Evolutionary conservation across 2,797 vertebrate genomes (phyloP).

Genomic region (Myotis planiceps): DNA sequence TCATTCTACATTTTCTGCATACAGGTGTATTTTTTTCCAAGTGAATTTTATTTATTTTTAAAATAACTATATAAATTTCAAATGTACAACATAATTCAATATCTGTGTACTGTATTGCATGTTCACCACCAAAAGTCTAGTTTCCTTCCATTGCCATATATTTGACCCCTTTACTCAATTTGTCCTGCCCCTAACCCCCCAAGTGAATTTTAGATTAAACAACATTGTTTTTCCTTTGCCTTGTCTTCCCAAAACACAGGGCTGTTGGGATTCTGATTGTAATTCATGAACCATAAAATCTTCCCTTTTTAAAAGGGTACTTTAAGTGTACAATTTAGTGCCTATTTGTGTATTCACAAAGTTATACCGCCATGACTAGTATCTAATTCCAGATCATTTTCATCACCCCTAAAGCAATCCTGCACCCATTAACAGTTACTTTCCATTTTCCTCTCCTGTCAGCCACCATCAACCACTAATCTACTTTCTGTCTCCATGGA

Average conservation of each 20-base stretch:
- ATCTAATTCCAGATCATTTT: too few species aligned
- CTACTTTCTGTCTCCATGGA: too few species aligned
- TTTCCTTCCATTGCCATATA: neutral
- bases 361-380: neutral
- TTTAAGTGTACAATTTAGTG: neutral
- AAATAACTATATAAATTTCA: neutral
- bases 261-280: neutral
- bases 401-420: too few species aligned
- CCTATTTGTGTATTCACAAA: neutral
- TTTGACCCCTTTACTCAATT: neutral
- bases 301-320: neutral
- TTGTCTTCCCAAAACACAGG: neutral
- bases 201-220: neutral
- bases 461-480: too few species aligned
- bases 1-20: neutral
- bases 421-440: too few species aligned
- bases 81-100: neutral
- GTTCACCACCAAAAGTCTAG: neutral
- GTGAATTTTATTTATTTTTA: neutral
- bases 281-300: neutral
- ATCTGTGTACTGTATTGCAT: neutral
- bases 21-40: neutral
- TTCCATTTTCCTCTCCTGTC: too few species aligned
- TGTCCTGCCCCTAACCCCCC: neutral
- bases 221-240: neutral